These are phyloP conservation scores for Pogonomyrmex barbatus DNA, from an alignment of 1,140 invertebrate species.

Conservation along the genomic window DNA sequence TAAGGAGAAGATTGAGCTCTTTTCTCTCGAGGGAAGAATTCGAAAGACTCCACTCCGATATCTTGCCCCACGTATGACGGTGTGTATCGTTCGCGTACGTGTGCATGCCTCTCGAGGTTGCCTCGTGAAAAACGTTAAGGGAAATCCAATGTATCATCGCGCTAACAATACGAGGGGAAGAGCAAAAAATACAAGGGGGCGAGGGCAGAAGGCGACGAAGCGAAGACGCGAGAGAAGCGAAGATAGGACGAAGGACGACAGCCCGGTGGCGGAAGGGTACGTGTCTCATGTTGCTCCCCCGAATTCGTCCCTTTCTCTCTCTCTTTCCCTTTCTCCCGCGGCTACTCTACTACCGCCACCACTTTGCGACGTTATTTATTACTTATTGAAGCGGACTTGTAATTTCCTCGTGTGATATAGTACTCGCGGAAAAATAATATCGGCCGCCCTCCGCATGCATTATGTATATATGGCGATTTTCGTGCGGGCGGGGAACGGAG, in stretches of 20 bases:
- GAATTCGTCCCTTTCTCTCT: conserved; percentile 34
- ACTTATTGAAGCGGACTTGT: conserved; percentile 82
- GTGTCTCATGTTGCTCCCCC: conserved; percentile 56
- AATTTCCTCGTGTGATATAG: conserved; percentile 81
- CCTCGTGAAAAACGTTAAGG: conserved; percentile 55
- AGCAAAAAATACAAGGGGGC: not conserved
- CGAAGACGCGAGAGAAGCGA: not conserved
- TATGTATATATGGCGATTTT: conserved; percentile 70
- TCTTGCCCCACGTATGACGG: not conserved
- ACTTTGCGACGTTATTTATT: conserved; percentile 79
- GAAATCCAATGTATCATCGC: conserved; percentile 72
- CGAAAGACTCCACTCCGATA: conserved; percentile 48
- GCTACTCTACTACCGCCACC: conserved; percentile 12
- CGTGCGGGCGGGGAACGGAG: not conserved
- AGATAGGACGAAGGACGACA: conserved; percentile 28
- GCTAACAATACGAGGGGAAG: conserved; percentile 69
- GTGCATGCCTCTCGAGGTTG: conserved; percentile 56
- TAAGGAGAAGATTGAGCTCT: conserved; percentile 63
- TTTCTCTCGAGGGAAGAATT: conserved; percentile 64
- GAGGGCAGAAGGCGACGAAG: conserved; percentile 7
- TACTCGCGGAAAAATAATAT: conserved; percentile 80
- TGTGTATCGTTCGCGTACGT: conserved; percentile 32
- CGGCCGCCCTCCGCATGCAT: conserved; percentile 73
- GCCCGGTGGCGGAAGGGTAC: conserved; percentile 22
- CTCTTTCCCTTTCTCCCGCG: not conserved